phyloP scores from a whole-genome alignment of 2,888 invertebrate species.

The Cantharis rustica region DNA sequence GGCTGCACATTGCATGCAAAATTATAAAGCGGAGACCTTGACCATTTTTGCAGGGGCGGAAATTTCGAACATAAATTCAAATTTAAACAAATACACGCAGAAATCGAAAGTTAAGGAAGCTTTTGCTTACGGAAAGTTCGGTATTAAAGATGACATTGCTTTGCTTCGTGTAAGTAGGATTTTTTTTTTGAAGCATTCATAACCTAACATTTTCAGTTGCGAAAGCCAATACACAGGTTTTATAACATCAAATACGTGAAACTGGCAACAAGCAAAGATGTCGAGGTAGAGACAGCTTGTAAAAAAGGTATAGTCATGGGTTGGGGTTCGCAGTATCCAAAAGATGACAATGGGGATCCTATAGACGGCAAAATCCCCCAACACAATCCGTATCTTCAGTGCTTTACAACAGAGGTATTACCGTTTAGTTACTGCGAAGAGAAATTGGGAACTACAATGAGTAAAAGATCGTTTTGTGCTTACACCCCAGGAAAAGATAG shows the following conservation, averaged over 20 bases:
- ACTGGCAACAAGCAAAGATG: not conserved
- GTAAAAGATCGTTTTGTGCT: not conserved
- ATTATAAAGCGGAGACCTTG: too few species aligned
- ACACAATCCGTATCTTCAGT: not conserved
- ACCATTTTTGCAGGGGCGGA: too few species aligned
- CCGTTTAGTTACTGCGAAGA: not conserved
- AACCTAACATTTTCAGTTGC: not conserved
- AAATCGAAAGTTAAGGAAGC: not conserved
- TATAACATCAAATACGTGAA: not conserved
- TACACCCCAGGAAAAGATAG: not conserved
- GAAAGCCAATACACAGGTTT: not conserved
- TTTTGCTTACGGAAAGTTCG: not conserved
- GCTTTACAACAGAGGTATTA: not conserved
- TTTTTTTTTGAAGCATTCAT: not conserved
- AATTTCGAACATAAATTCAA: not conserved
- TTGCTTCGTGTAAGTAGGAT: not conserved
- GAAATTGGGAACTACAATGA: not conserved
- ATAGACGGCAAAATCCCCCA: rapidly evolving
- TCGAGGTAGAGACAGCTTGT: not conserved
- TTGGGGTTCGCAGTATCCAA: not conserved
- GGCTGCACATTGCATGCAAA: too few species aligned
- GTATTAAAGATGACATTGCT: not conserved
- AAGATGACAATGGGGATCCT: not conserved
- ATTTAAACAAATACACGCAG: not conserved
- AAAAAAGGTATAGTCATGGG: not conserved